Evolutionary conservation across 1,140 invertebrate genomes (phyloP).

Genomic region (Tribolium madens): DNA sequence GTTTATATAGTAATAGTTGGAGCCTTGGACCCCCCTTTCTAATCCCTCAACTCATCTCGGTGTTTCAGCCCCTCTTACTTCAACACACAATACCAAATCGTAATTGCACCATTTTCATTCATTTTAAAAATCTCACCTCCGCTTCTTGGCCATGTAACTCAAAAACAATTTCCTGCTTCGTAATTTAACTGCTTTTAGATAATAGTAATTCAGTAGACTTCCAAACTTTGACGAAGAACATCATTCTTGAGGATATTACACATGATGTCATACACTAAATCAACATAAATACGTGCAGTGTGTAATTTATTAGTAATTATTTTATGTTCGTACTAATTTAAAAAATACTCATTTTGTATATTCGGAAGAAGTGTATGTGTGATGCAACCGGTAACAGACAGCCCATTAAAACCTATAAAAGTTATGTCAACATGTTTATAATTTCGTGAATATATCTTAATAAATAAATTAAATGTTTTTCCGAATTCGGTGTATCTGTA

Average conservation of each 20-base stretch:
- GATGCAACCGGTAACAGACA: conserved; percentile 1
- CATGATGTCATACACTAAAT: background rate
- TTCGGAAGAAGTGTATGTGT: conserved; percentile 11
- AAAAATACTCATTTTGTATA: background rate
- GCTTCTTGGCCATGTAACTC: conserved; percentile 27
- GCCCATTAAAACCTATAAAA: background rate
- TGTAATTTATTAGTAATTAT: background rate
- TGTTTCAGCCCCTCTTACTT: conserved; percentile 25
- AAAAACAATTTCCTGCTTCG: conserved; percentile 23
- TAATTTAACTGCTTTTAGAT: conserved; percentile 2
- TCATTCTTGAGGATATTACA: background rate
- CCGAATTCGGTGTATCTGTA: background rate
- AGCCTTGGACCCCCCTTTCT: conserved; percentile 54
- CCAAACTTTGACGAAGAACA: conserved; percentile 4
- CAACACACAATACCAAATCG: conserved; percentile 19
- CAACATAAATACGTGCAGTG: background rate
- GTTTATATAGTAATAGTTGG: conserved; percentile 48
- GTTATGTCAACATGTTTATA: conserved; percentile 7
- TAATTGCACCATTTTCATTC: conserved; percentile 30
- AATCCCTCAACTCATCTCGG: conserved; percentile 43
- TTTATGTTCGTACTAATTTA: background rate
- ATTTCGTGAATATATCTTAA: background rate
- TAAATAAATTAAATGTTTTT: conserved; percentile 1
- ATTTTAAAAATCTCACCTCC: conserved; percentile 32
- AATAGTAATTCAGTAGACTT: conserved; percentile 6